These are phyloP conservation scores for Epinephelus cyanopodus DNA, from an alignment of 2,113 vertebrate genomes.

Conservation along the genomic window DNA sequence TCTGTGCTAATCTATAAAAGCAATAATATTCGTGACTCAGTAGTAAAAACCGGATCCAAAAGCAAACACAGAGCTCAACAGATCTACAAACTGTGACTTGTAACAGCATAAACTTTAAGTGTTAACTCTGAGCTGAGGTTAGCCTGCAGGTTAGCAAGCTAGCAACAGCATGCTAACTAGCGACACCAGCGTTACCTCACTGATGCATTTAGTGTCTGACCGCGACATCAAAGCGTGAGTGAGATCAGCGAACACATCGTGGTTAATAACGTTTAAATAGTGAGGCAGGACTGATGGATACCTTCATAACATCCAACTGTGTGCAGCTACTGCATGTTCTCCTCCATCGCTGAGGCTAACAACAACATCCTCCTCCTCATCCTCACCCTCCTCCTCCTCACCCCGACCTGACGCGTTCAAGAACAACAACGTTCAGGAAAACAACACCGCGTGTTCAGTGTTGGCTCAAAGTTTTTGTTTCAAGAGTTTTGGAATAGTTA, in stretches of 20 bases:
- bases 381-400: slow-evolving; percentile 43
- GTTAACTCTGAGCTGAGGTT: neutral
- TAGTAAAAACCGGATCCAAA: accelerated
- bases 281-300: slow-evolving; percentile 3
- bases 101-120: neutral
- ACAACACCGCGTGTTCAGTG: too few relatives aligned
- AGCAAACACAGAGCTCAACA: neutral
- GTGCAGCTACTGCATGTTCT: slow-evolving; percentile 22
- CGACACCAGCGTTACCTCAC: neutral
- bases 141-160: slow-evolving; percentile 30
- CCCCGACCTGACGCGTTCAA: slow-evolving; percentile 47
- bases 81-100: accelerated
- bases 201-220: neutral
- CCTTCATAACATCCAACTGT: slow-evolving; percentile 57
- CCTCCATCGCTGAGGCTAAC: slow-evolving; percentile 52
- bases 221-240: neutral
- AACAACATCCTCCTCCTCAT: slow-evolving; percentile 50
- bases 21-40: neutral
- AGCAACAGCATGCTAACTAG: slow-evolving; percentile 37
- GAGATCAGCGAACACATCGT: neutral
- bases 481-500: too few relatives aligned
- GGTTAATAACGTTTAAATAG: neutral
- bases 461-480: neutral
- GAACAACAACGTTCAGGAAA: neutral
- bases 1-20: neutral